Conservation (phyloP, 2,888 invertebrate genomes). For the Anthrax anthrax region DNA sequence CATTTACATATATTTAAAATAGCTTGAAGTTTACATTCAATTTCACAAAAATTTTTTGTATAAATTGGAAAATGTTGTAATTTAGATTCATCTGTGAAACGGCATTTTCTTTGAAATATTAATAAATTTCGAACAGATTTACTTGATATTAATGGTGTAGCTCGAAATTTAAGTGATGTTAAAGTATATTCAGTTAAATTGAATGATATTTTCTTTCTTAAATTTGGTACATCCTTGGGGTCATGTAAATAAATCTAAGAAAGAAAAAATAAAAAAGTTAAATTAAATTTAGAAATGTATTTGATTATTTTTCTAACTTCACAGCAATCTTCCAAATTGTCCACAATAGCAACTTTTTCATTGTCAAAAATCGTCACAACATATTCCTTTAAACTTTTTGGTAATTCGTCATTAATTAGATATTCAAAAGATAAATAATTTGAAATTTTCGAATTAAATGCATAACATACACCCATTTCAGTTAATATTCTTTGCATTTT, state of each 20-base stretch:
- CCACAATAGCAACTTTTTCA: slow-evolving; percentile 5
- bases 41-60: slow-evolving; percentile 10
- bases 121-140: slow-evolving; percentile 7
- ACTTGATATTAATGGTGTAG: slow-evolving; percentile 9
- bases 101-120: slow-evolving; percentile 11
- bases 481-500: slow-evolving; percentile 17
- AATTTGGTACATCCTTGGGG: slow-evolving; percentile 9
- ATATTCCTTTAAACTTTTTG: background rate
- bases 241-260: slow-evolving; percentile 13
- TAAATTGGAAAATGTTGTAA: slow-evolving; percentile 12
- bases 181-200: slow-evolving; percentile 6
- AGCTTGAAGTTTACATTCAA: slow-evolving; percentile 12
- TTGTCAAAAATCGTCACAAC: slow-evolving; percentile 9
- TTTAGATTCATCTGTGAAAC: slow-evolving; percentile 12
- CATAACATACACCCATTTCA: slow-evolving; percentile 23
- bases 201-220: slow-evolving; percentile 2
- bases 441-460: slow-evolving; percentile 20
- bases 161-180: slow-evolving; percentile 9
- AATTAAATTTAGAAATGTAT: background rate
- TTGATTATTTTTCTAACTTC: slow-evolving; percentile 3
- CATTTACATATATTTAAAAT: slow-evolving; percentile 11
- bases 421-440: slow-evolving; percentile 7
- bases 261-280: no score
- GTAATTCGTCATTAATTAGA: slow-evolving; percentile 2
- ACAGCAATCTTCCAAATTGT: slow-evolving; percentile 6